Conservation (phyloP, 2,797 vertebrate species). For the Galagoides demidoff region DNA sequence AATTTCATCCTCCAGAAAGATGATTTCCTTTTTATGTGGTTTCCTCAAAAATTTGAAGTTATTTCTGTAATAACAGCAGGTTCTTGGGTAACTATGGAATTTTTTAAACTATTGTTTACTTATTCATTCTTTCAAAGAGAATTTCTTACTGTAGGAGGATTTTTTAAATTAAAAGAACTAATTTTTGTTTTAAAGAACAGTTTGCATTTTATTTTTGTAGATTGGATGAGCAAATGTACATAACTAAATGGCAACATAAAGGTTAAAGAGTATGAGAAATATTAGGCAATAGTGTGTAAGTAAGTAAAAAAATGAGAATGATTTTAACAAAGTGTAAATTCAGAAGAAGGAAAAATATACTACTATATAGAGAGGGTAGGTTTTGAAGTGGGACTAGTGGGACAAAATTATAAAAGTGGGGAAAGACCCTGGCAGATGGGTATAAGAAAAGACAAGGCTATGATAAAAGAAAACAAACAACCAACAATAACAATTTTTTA, state of each 20-base stretch:
- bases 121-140: background rate
- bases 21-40: background rate
- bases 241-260: background rate
- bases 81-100: background rate
- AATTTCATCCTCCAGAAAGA: background rate
- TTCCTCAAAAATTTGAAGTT: constrained; percentile 22
- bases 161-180: background rate
- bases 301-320: background rate
- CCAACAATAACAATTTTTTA: background rate
- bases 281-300: background rate
- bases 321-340: background rate
- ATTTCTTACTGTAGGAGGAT: background rate
- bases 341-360: background rate
- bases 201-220: background rate
- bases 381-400: background rate
- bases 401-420: background rate
- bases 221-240: background rate
- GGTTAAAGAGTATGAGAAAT: background rate
- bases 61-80: background rate
- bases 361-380: background rate
- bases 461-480: background rate
- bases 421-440: background rate
- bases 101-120: background rate
- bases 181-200: background rate
- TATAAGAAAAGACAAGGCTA: background rate